Conservation (phyloP, 2,797 vertebrate genomes). For the Poecilia picta region DNA sequence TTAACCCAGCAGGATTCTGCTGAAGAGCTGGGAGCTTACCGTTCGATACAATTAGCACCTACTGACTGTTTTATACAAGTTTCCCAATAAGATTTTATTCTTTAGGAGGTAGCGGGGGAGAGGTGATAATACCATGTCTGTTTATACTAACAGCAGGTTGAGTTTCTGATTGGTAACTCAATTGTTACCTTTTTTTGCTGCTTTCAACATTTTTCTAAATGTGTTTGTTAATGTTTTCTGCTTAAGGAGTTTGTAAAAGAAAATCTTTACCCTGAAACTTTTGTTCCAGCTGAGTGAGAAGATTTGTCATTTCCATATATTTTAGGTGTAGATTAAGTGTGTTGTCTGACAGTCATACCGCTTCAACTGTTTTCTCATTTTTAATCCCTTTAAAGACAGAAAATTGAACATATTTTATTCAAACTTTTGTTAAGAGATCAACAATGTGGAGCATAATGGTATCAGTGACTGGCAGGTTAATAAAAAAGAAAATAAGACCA, state of each 20-base stretch:
- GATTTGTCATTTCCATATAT: neutral
- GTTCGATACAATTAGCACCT: conserved; percentile 10
- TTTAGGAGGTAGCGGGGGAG: neutral
- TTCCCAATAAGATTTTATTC: neutral
- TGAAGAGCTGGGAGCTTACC: conserved; percentile 1
- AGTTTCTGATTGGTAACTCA: neutral
- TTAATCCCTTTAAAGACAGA: neutral
- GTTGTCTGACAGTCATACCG: neutral
- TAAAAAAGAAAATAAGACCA: neutral
- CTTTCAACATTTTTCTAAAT: neutral
- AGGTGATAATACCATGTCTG: neutral
- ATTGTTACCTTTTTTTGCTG: neutral
- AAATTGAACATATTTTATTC: neutral
- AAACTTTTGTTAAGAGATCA: neutral
- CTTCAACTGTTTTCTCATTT: neutral
- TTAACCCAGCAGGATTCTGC: conserved; percentile 11
- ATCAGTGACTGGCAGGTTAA: neutral
- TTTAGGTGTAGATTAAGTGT: neutral
- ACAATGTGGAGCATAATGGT: neutral
- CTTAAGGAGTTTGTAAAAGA: neutral
- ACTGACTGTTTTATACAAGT: conserved; percentile 1
- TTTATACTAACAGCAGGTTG: neutral
- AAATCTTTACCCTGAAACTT: neutral
- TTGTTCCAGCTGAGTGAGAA: neutral
- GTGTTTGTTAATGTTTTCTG: neutral